These are phyloP conservation scores for Oryzias sinensis DNA, from an alignment of 2,797 vertebrate species.

Conservation along the genomic window DNA sequence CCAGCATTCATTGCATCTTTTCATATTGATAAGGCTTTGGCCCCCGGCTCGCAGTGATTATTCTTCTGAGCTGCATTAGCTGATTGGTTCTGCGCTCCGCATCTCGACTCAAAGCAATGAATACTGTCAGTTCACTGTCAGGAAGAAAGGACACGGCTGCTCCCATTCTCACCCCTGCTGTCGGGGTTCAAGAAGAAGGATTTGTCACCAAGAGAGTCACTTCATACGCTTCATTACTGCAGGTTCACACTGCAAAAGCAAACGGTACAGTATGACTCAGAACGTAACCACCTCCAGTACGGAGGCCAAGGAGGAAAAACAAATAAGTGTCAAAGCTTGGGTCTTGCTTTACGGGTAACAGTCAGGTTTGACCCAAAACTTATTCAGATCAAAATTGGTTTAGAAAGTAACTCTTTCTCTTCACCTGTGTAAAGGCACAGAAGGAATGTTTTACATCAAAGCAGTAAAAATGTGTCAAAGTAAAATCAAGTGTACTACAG, in stretches of 20 bases:
- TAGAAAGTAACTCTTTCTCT: too few relatives aligned
- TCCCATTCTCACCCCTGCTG: conserved; percentile 53
- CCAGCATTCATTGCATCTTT: conserved; percentile 16
- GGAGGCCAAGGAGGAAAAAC: neutral
- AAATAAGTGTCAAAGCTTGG: neutral
- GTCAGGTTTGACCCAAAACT: too few relatives aligned
- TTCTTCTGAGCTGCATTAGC: conserved; percentile 58
- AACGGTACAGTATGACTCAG: conserved; percentile 8
- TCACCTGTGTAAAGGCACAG: too few relatives aligned
- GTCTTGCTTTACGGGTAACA: neutral
- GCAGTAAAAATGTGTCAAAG: too few relatives aligned
- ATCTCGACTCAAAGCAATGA: conserved; percentile 40
- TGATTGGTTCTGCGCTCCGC: conserved; percentile 53
- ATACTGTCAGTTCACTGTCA: conserved; percentile 51
- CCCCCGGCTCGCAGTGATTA: conserved; percentile 39
- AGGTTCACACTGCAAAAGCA: conserved; percentile 29
- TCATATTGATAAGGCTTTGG: conserved; percentile 40
- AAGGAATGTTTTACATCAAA: too few relatives aligned
- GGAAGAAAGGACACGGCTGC: conserved; percentile 36
- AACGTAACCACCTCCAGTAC: conserved; percentile 2
- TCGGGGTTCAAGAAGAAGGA: conserved; percentile 47
- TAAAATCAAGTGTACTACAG: too few relatives aligned
- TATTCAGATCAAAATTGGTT: too few relatives aligned
- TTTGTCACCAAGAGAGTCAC: conserved; percentile 55
- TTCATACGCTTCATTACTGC: conserved; percentile 46